Conservation (phyloP, 2,113 vertebrate genomes). For the Hypomesus transpacificus region DNA sequence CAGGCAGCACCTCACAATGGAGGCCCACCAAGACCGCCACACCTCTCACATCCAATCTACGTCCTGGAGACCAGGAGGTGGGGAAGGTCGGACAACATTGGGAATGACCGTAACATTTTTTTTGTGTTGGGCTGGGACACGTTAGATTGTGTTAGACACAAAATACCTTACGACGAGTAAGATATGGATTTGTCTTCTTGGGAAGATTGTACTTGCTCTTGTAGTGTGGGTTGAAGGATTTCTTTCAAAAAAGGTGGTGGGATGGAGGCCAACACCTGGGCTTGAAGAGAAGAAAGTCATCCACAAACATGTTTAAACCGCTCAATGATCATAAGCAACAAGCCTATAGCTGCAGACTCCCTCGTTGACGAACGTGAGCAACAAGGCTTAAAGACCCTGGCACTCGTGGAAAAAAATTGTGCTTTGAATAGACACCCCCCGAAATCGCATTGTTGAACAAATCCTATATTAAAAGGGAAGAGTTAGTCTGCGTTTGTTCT, state of each 20-base stretch:
- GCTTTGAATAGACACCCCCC: constrained; percentile 82
- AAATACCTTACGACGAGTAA: no score
- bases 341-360: constrained; percentile 50
- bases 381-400: constrained; percentile 88
- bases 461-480: constrained; percentile 88
- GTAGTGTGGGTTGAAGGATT: constrained; percentile 43
- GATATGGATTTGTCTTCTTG: no score
- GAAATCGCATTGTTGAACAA: constrained; percentile 97
- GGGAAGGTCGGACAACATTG: constrained; percentile 15
- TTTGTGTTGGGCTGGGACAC: no score
- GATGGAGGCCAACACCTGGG: constrained; percentile 49
- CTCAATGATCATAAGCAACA: constrained; percentile 52
- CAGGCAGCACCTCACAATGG: constrained; percentile 78
- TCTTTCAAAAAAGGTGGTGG: constrained; percentile 30
- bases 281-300: constrained; percentile 31
- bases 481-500: constrained; percentile 96
- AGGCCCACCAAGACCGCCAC: constrained; percentile 83
- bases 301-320: constrained; percentile 61
- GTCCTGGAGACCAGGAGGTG: constrained; percentile 64
- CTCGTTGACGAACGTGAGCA: constrained; percentile 90
- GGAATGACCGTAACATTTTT: neutral
- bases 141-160: no score
- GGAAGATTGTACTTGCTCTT: neutral
- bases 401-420: constrained; percentile 58
- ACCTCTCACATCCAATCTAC: constrained; percentile 99